These are phyloP conservation scores for Polyommatus iphigenia DNA, from an alignment of 2,888 invertebrate species.

Conservation along the genomic window DNA sequence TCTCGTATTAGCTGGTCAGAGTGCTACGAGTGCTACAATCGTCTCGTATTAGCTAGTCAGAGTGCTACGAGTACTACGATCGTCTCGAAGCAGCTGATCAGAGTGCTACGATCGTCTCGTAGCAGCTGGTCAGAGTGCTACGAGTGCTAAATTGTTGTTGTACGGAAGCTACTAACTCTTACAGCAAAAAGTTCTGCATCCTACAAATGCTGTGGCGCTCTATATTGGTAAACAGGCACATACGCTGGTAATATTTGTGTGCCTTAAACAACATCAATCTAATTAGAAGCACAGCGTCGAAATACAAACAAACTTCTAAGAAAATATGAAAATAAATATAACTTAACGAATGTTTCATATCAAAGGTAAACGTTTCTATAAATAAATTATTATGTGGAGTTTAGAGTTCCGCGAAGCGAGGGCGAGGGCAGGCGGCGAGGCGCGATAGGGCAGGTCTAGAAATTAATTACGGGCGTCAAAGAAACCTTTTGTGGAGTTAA, in stretches of 20 bases:
- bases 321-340: background rate
- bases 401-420: background rate
- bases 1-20: background rate
- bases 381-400: background rate
- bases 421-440: background rate
- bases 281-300: background rate
- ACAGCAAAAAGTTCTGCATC: background rate
- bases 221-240: background rate
- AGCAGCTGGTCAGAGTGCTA: background rate
- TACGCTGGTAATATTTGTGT: background rate
- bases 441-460: constrained; percentile 9
- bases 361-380: constrained; percentile 18
- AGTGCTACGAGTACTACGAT: background rate
- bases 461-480: constrained; percentile 24
- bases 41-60: background rate
- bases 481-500: constrained; percentile 23
- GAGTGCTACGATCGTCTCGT: background rate
- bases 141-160: background rate
- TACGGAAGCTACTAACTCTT: background rate
- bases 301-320: background rate
- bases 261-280: background rate
- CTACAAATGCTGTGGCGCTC: background rate
- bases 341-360: background rate
- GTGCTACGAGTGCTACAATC: background rate
- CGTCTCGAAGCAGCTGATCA: background rate